phyloP scores from a whole-genome alignment of 2,888 invertebrate species.

The Digitonthophagus gazella region DNA sequence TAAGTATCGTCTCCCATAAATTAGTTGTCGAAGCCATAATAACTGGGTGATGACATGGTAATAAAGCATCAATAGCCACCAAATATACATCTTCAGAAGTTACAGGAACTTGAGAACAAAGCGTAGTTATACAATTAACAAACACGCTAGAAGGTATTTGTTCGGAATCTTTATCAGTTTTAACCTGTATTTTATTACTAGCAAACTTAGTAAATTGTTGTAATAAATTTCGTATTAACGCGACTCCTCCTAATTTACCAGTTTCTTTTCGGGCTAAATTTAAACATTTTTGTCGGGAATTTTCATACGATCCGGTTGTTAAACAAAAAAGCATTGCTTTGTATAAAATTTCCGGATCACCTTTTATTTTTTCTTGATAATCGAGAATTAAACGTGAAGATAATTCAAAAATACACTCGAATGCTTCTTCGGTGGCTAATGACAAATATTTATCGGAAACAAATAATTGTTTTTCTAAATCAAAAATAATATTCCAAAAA shows the following conservation, averaged over 20 bases:
- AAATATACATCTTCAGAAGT: slow-evolving; percentile 56
- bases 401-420: slow-evolving; percentile 69
- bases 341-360: slow-evolving; percentile 65
- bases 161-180: slow-evolving; percentile 23
- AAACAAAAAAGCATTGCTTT: slow-evolving; percentile 70
- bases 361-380: slow-evolving; percentile 66
- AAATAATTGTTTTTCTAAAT: slow-evolving; percentile 76
- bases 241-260: slow-evolving; percentile 59
- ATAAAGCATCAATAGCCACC: slow-evolving; percentile 65
- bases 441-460: slow-evolving; percentile 78
- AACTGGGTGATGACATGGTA: slow-evolving; percentile 74
- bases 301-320: slow-evolving; percentile 61
- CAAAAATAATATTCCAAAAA: slow-evolving; percentile 70
- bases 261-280: slow-evolving; percentile 62
- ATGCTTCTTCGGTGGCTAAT: slow-evolving; percentile 68
- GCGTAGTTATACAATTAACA: slow-evolving; percentile 48
- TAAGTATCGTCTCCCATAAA: slow-evolving; percentile 68
- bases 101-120: slow-evolving; percentile 49
- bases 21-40: slow-evolving; percentile 58
- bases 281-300: slow-evolving; percentile 61
- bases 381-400: slow-evolving; percentile 70
- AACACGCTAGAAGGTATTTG: slow-evolving; percentile 49
- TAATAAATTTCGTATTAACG: slow-evolving; percentile 63
- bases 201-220: slow-evolving; percentile 66
- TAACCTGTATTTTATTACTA: slow-evolving; percentile 57